Evolutionary conservation across 2,113 vertebrate species (phyloP).

Genomic region (Siniperca chuatsi): DNA sequence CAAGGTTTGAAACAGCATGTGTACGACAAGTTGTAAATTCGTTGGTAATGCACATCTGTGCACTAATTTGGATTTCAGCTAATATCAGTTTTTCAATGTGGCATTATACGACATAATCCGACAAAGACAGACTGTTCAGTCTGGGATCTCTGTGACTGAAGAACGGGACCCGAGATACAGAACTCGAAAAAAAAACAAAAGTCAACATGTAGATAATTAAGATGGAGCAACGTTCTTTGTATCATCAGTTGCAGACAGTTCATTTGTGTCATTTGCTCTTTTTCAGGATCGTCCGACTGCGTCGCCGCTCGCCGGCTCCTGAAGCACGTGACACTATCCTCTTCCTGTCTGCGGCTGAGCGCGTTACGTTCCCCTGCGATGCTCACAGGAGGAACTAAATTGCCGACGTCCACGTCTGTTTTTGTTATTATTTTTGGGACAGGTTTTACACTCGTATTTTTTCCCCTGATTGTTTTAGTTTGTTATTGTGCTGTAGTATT

Average conservation of each 20-base stretch:
- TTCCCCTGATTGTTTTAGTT: constrained; percentile 60
- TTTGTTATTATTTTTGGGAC: constrained; percentile 68
- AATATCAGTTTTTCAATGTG: background rate
- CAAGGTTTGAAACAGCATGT: constrained; percentile 19
- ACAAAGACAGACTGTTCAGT: background rate
- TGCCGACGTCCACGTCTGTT: constrained; percentile 78
- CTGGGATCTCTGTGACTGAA: constrained; percentile 4
- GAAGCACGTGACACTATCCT: constrained; percentile 82
- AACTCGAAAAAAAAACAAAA: background rate
- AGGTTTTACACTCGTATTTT: constrained; percentile 56
- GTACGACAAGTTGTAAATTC: background rate
- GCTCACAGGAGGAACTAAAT: constrained; percentile 82
- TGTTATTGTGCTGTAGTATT: constrained; percentile 74
- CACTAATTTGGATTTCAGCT: background rate
- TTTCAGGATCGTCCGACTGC: constrained; percentile 83
- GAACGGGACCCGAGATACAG: background rate
- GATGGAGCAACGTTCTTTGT: constrained; percentile 55
- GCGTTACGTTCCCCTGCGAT: constrained; percentile 84
- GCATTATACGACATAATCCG: background rate
- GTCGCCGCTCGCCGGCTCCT: constrained; percentile 80
- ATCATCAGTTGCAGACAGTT: constrained; percentile 59
- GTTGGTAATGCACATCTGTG: constrained; percentile 39
- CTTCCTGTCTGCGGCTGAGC: constrained; percentile 83
- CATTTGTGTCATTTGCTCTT: constrained; percentile 80
- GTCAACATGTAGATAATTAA: background rate